Conservation (phyloP, 2,797 vertebrate species). For the Yasuhikotakia modesta region DNA sequence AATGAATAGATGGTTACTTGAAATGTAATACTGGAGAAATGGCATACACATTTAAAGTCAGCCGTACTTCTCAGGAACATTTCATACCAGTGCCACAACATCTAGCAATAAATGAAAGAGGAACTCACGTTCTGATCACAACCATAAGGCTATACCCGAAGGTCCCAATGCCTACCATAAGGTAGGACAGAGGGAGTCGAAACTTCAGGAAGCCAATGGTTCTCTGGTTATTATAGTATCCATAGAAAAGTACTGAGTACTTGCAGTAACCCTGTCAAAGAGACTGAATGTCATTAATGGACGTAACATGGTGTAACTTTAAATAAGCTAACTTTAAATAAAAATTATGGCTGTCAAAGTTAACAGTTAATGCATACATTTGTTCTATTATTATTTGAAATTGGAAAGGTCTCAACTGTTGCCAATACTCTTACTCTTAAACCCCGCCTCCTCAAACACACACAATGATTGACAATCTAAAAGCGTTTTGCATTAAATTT, state of each 20-base stretch:
- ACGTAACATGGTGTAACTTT: no score
- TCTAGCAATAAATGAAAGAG: slow-evolving; percentile 52
- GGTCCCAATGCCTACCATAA: slow-evolving; percentile 92
- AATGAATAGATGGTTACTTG: background rate
- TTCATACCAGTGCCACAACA: slow-evolving; percentile 58
- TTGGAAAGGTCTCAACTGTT: no score
- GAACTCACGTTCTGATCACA: slow-evolving; percentile 96
- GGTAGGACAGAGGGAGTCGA: slow-evolving; percentile 93
- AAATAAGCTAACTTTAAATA: no score
- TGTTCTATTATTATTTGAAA: no score
- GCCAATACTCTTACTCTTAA: no score
- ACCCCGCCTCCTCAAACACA: background rate
- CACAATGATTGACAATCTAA: background rate
- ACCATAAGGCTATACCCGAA: slow-evolving; percentile 98
- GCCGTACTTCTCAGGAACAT: slow-evolving; percentile 23
- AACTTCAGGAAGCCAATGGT: slow-evolving; percentile 93
- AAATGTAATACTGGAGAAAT: background rate
- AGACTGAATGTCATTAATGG: slow-evolving; percentile 5
- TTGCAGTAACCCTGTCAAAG: slow-evolving; percentile 90
- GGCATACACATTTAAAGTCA: background rate
- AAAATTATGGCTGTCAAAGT: no score
- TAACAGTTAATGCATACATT: no score
- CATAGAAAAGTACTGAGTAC: slow-evolving; percentile 94
- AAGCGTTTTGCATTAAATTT: background rate
- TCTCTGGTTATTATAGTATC: slow-evolving; percentile 93